Evolutionary conservation across 2,797 vertebrate species (phyloP).

Genomic region (Danio albolineatus): DNA sequence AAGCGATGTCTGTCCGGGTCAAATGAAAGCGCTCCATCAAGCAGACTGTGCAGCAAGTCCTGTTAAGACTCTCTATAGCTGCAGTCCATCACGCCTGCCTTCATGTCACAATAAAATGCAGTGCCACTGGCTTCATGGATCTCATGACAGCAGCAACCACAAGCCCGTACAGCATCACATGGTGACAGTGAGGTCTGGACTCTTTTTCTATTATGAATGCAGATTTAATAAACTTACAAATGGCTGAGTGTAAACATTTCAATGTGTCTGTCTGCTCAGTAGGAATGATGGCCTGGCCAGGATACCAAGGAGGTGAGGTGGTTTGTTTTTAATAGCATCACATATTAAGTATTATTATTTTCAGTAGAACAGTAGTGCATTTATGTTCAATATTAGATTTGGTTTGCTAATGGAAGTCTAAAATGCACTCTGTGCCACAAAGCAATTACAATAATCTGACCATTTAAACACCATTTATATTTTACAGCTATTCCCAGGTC

Average conservation of each 20-base stretch:
- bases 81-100: constrained; percentile 74
- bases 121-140: constrained; percentile 85
- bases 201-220: not conserved
- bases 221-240: not conserved
- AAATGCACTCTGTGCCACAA: not conserved
- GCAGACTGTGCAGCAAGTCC: constrained; percentile 61
- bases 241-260: constrained; percentile 6
- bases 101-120: constrained; percentile 72
- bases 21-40: constrained; percentile 58
- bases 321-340: not conserved
- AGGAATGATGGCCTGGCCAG: constrained; percentile 87
- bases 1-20: constrained; percentile 63
- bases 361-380: not conserved
- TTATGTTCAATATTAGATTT: not conserved
- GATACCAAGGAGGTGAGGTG: constrained; percentile 89
- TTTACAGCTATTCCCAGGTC: constrained; percentile 88
- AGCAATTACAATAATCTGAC: not conserved
- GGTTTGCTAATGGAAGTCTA: not conserved
- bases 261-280: constrained; percentile 61
- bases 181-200: constrained; percentile 87
- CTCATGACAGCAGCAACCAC: constrained; percentile 76
- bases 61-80: constrained; percentile 68
- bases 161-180: constrained; percentile 84
- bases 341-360: not conserved
- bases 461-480: constrained; percentile 30